These are phyloP conservation scores for Clostera curtula DNA, from an alignment of 2,888 invertebrate species.

Conservation along the genomic window DNA sequence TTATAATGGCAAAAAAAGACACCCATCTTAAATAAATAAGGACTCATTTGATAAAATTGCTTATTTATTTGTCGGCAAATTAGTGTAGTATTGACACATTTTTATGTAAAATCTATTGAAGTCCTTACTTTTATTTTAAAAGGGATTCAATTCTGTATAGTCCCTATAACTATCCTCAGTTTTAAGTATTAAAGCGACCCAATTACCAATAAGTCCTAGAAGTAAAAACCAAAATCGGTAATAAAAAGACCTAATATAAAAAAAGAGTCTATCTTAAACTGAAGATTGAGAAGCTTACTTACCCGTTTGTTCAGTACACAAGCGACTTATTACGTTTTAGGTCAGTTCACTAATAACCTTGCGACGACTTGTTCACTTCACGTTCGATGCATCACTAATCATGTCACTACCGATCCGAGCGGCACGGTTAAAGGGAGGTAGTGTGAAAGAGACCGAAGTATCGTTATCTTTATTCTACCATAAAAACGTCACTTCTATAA, in stretches of 20 bases:
- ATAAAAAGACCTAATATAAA: not conserved
- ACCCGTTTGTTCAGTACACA: not conserved
- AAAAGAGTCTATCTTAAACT: not conserved
- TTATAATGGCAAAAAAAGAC: not conserved
- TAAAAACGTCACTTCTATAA: not conserved
- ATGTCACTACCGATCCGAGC: not conserved
- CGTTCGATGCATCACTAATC: not conserved
- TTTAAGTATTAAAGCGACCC: not conserved
- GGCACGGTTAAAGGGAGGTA: not conserved
- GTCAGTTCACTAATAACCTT: not conserved
- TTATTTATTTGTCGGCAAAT: not conserved
- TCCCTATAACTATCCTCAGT: not conserved
- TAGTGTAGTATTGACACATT: not conserved
- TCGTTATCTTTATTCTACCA: not conserved
- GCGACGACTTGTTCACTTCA: not conserved
- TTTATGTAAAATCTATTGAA: not conserved
- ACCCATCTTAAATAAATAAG: not conserved
- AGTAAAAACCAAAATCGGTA: not conserved
- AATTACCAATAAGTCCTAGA: not conserved
- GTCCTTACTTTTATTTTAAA: not conserved
- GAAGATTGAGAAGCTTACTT: not conserved
- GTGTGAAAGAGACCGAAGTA: not conserved
- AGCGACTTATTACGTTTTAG: not conserved
- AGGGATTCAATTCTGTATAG: not conserved
- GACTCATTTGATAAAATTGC: not conserved